phyloP scores from a whole-genome alignment of 1,140 invertebrate genomes.

The Drosophila kikkawai region DNA sequence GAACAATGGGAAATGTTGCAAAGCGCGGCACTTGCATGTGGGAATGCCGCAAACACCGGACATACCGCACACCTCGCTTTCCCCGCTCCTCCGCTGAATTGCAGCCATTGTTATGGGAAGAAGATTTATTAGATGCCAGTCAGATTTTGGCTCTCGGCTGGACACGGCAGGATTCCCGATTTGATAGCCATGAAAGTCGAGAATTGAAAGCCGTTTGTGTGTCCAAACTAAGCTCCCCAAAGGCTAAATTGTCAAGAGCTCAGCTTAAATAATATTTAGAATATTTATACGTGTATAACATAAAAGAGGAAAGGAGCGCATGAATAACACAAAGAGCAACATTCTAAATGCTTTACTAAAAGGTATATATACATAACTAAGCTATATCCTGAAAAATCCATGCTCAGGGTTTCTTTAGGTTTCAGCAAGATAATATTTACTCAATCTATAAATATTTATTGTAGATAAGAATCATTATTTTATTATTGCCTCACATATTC shows the following conservation, averaged over 20 bases:
- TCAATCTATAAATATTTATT: neutral
- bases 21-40: slow-evolving; percentile 36
- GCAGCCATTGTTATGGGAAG: slow-evolving; percentile 36
- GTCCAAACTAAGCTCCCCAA: slow-evolving; percentile 9
- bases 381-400: neutral
- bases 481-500: neutral
- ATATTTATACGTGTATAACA: neutral
- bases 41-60: slow-evolving; percentile 5
- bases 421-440: neutral
- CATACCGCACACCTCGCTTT: neutral
- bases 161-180: slow-evolving; percentile 14
- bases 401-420: neutral
- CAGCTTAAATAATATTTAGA: slow-evolving; percentile 4
- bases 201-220: slow-evolving; percentile 3
- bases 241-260: slow-evolving; percentile 9
- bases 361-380: no score
- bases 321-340: neutral
- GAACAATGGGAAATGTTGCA: slow-evolving; percentile 35
- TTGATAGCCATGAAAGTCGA: slow-evolving; percentile 1
- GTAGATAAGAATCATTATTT: neutral
- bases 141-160: slow-evolving; percentile 8
- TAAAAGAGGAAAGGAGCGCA: neutral
- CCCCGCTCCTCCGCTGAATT: slow-evolving; percentile 5
- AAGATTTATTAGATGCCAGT: slow-evolving; percentile 40
- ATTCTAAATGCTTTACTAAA: neutral